phyloP scores from a whole-genome alignment of 1,140 invertebrate species.

The Drosophila watanabei region DNA sequence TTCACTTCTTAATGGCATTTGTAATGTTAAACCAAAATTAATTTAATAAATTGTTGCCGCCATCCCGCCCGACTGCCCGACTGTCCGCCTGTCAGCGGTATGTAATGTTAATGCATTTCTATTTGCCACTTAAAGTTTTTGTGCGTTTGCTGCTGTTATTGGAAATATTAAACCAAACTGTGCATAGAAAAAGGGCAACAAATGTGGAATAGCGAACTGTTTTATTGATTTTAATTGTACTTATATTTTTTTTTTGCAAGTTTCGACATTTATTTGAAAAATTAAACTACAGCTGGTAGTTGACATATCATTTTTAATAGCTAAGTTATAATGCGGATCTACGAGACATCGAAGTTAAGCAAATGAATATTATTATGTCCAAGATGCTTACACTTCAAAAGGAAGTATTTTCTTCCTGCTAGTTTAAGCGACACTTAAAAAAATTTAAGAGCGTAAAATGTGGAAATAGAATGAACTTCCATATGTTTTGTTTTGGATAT shows the following conservation, averaged over 20 bases:
- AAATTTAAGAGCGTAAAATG: too few species aligned
- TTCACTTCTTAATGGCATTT: slow-evolving; percentile 56
- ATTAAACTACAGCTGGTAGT: too few species aligned
- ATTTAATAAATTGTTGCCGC: slow-evolving; percentile 56
- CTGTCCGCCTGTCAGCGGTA: slow-evolving; percentile 3
- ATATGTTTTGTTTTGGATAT: too few species aligned
- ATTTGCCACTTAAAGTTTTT: slow-evolving; percentile 48
- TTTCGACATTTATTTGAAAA: neutral
- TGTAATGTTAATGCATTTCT: slow-evolving; percentile 42
- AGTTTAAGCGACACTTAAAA: too few species aligned
- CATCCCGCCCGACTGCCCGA: neutral
- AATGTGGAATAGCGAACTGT: neutral
- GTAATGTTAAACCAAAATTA: slow-evolving; percentile 65
- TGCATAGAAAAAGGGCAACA: neutral
- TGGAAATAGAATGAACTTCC: too few species aligned
- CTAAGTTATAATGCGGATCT: too few species aligned
- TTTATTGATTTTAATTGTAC: slow-evolving; percentile 31
- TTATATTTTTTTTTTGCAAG: neutral
- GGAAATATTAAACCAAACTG: slow-evolving; percentile 2
- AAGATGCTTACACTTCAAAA: too few species aligned
- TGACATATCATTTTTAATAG: too few species aligned
- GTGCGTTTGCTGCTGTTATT: neutral
- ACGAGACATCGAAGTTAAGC: too few species aligned
- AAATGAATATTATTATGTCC: too few species aligned
- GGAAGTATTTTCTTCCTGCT: too few species aligned